Conservation (phyloP, 2,888 invertebrate species). For the Barypeithes pellucidus region DNA sequence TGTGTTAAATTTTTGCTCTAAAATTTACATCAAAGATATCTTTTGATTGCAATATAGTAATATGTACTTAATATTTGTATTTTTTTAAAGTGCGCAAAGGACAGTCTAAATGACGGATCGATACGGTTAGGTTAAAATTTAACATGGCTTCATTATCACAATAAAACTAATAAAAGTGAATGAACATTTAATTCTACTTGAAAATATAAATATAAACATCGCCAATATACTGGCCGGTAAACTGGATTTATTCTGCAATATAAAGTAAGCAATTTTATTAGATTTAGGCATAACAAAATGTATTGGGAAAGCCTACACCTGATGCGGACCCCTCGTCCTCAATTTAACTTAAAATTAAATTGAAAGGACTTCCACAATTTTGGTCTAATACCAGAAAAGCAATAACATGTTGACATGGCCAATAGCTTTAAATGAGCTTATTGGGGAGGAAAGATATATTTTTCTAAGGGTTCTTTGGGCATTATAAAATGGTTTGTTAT, state of each 20-base stretch:
- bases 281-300: constrained; percentile 56
- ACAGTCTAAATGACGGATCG: too few relatives aligned
- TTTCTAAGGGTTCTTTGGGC: constrained; percentile 14
- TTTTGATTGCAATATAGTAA: too few relatives aligned
- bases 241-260: constrained; percentile 59
- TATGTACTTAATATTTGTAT: too few relatives aligned
- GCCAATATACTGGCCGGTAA: constrained; percentile 24
- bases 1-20: too few relatives aligned
- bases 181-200: too few relatives aligned
- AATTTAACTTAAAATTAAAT: constrained; percentile 45
- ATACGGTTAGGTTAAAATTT: too few relatives aligned
- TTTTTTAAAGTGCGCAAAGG: too few relatives aligned
- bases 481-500: constrained; percentile 16
- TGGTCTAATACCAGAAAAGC: constrained; percentile 42
- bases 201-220: not conserved
- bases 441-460: constrained; percentile 28
- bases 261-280: constrained; percentile 56
- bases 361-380: constrained; percentile 41
- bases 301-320: constrained; percentile 56
- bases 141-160: too few relatives aligned
- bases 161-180: too few relatives aligned
- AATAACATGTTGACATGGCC: constrained; percentile 50
- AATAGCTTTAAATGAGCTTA: constrained; percentile 49
- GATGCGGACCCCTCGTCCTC: constrained; percentile 45
- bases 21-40: too few relatives aligned